Evolutionary conservation across 2,888 invertebrate species (phyloP).

Genomic region (Steromphala cineraria): DNA sequence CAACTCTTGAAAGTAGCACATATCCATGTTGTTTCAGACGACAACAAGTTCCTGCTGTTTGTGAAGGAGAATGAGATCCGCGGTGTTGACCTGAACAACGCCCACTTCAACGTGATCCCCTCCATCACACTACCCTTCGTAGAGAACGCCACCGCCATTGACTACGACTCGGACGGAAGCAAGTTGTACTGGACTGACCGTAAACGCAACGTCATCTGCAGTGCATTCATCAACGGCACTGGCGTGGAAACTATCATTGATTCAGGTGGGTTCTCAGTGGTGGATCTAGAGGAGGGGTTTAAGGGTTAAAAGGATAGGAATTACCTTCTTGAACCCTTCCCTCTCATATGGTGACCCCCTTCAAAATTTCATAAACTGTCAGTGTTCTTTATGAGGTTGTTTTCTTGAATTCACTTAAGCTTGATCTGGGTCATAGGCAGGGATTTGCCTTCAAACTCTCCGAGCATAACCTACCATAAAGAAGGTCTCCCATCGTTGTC

Average conservation of each 20-base stretch:
- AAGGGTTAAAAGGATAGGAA: no score
- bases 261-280: slow-evolving; percentile 78
- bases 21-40: slow-evolving; percentile 78
- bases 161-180: slow-evolving; percentile 75
- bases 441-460: no score
- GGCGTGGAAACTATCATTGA: slow-evolving; percentile 85
- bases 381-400: no score
- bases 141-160: slow-evolving; percentile 82
- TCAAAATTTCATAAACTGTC: no score
- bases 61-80: slow-evolving; percentile 81
- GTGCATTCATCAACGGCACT: slow-evolving; percentile 82
- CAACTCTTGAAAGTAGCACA: no score
- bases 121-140: slow-evolving; percentile 85
- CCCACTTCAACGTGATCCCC: slow-evolving; percentile 87
- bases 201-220: slow-evolving; percentile 83
- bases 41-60: slow-evolving; percentile 87
- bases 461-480: no score
- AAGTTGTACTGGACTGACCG: slow-evolving; percentile 86
- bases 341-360: no score
- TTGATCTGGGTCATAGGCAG: no score
- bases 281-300: no score
- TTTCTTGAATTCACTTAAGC: no score
- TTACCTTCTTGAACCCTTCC: no score
- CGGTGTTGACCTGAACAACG: slow-evolving; percentile 87
- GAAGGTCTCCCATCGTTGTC: no score